These are phyloP conservation scores for Pygoscelis adeliae DNA, from an alignment of 2,113 vertebrate genomes.

Conservation along the genomic window DNA sequence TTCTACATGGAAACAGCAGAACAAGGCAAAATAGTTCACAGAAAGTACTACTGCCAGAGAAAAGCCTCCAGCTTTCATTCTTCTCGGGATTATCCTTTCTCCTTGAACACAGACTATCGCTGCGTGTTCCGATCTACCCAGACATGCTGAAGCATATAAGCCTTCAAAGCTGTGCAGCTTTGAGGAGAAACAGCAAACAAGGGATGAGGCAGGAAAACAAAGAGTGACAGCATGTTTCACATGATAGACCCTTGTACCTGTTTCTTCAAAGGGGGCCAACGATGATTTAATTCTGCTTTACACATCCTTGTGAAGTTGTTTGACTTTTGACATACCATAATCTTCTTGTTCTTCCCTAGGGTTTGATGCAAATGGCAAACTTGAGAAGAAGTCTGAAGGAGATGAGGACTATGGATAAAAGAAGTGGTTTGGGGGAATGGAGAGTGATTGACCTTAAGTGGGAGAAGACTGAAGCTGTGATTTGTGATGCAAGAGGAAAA, in stretches of 20 bases:
- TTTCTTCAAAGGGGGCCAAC: background rate
- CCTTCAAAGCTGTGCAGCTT: background rate
- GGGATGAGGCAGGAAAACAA: background rate
- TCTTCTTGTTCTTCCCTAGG: background rate
- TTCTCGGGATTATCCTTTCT: background rate
- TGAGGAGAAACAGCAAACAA: background rate
- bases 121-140: background rate
- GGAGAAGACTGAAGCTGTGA: background rate
- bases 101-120: background rate
- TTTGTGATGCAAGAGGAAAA: background rate
- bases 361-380: background rate
- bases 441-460: background rate
- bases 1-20: background rate
- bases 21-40: background rate
- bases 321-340: background rate
- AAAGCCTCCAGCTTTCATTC: background rate
- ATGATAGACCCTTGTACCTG: background rate
- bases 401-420: background rate
- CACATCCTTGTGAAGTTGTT: background rate
- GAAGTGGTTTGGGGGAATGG: background rate
- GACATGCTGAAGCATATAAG: background rate
- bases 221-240: background rate
- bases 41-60: background rate
- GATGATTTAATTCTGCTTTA: background rate
- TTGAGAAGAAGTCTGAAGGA: background rate